These are phyloP conservation scores for Euura saliciscinereae DNA, from an alignment of 1,140 invertebrate genomes.

Conservation along the genomic window DNA sequence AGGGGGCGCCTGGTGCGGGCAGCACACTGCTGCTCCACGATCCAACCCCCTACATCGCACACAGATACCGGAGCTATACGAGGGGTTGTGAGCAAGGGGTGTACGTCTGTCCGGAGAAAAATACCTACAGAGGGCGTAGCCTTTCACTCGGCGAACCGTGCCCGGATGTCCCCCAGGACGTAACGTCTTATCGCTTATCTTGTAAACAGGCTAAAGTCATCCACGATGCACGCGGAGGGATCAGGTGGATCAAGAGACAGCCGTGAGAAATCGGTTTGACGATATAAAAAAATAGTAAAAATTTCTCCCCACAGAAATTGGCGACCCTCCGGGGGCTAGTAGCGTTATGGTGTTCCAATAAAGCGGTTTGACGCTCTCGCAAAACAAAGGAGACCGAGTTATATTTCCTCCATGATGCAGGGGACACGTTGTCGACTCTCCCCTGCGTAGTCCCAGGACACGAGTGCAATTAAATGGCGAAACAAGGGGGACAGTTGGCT, in stretches of 20 bases:
- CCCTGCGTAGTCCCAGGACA: too few relatives aligned
- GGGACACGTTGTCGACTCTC: too few relatives aligned
- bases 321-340: conserved; percentile 6
- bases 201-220: background rate
- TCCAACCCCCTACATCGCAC: conserved; percentile 28
- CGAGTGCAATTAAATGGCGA: conserved; percentile 46
- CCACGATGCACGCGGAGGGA: too few relatives aligned
- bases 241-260: too few relatives aligned
- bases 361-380: background rate
- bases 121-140: conserved; percentile 29
- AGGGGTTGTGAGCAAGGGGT: conserved; percentile 30
- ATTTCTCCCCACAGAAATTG: too few relatives aligned
- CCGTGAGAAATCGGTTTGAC: too few relatives aligned
- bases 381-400: conserved; percentile 2
- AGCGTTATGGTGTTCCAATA: conserved; percentile 1
- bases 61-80: conserved; percentile 23
- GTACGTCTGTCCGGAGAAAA: conserved; percentile 30
- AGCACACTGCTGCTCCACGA: conserved; percentile 58
- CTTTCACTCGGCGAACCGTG: background rate
- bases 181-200: conserved; percentile 2
- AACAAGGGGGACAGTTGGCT: too few relatives aligned
- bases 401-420: too few relatives aligned
- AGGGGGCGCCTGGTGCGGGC: conserved; percentile 72
- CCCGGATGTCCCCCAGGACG: background rate
- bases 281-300: too few relatives aligned